Base-by-base conservation (phyloP, 2,797 vertebrate genomes). In the Arctocebus calabarensis region DNA sequence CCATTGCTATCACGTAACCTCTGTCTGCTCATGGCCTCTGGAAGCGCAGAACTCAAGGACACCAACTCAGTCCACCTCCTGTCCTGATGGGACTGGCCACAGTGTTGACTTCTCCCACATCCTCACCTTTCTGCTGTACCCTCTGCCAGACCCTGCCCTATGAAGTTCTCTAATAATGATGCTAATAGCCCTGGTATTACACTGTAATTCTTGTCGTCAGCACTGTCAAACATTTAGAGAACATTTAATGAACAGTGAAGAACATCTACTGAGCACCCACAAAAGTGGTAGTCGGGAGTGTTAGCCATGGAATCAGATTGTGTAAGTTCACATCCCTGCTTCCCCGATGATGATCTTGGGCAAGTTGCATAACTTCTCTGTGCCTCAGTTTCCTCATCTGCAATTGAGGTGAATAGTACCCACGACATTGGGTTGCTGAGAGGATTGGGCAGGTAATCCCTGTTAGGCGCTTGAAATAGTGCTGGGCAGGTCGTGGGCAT, bases 271-370 rank as follows among this genome's bases (percentile, higher is more conserved):
- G 32, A 71, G n/a, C n/a, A 14, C 40, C 25, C 75, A 66, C 68
- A 12, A 43, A 48, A 1, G 2, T 17, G 16, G 55, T 3, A 5
- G 20, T 52, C 8, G 13, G 32, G 27, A 66, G 75, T 6, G 11
- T 74, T 16, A 32, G 7, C 37, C 0, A 0, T 40, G 8, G 37
- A 37, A 17, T 57, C 66, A 70, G 22, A 62, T 4, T 0, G 7
- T 4, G 29, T 32, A 37, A 62, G 64, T 59, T 77, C 55, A 0
- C 4, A 29, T 43, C 23, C 48, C 10, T 6, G n/a, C 55, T 59
- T 22, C 78, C 64, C 45, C 0, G 0, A 0, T 11, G 64, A 37
- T 71, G 73, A 75, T 19, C 19, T 59, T 37, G n/a, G 55, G 32
- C 61, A 45, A 71, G 9, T 43, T 55, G 78, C 3, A 2, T 70